Evolutionary conservation across 2,113 vertebrate genomes (phyloP), one percentile per base, ranked within the genome.

Genomic region (Scomber japonicus): DNA sequence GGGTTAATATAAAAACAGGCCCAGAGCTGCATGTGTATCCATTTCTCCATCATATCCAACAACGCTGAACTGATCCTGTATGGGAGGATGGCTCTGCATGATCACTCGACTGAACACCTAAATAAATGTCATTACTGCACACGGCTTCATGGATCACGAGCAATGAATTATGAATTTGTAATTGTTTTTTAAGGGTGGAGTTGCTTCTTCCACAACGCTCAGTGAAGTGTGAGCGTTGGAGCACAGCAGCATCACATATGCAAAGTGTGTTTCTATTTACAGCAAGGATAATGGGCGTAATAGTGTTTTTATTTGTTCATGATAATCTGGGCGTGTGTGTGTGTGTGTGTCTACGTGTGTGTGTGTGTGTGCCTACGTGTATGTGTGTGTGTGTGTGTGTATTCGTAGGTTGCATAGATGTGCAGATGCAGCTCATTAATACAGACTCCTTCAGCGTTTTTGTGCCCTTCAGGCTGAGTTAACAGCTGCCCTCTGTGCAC

Each of bases 381-480:
- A 55, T 45, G 69, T 51, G 75, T 53, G 62, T 70, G 9, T 70
- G 54, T 59, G 19, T 71, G 45, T 56, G 48, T 78, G 46, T 77
- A 13, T 55, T 45, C 49, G 78, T 24, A 2, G 45, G 71, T 60
- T 69, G 90, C 91, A 83, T 80, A 81, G 88, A 87, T 64, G 61
- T 78, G 91, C 89, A 85, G 79, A 92, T 62, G 87, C 79, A 78
- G 78, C 83, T 91, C 83, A 82, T 88, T 87, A 88, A 88, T 91
- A 79, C 71, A 50, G 67, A 84, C 78, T 89, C 84, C 81, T 86
- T 93, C 90, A 92, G 89, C 92, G 80, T 78, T 87, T 91, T 83
- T 86, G 69, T 89, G 85, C 75, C 91, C 91, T 94, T 92, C 73
- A 81, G 88, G 83, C 71, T 54, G 74, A 91, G 90, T 86, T 75